A percentile compares a stretch with the other conserved stretches of the same genome.
These are phyloP conservation scores for Pelagia noctiluca DNA, from an alignment of 30 jellyfish, hydroid and myxozoan species.

Conservation along the genomic window DNA sequence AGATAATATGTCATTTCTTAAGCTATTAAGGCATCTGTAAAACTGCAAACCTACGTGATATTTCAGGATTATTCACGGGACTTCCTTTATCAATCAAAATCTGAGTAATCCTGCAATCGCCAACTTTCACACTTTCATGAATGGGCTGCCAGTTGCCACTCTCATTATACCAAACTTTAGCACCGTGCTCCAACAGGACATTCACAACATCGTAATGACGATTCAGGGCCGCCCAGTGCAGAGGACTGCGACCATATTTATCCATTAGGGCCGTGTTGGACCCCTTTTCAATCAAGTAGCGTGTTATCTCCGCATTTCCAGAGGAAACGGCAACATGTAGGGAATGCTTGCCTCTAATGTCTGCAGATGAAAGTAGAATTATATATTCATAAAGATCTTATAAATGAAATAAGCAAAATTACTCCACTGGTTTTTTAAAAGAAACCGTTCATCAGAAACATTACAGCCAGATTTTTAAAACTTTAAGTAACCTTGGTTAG, in stretches of 20 bases:
- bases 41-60: not conserved
- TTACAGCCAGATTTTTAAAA: too few relatives aligned
- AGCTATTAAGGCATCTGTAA: not conserved
- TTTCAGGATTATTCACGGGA: conserved; percentile 16
- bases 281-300: conserved; percentile 46
- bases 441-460: not conserved
- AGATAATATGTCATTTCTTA: not conserved
- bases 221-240: conserved; percentile 85
- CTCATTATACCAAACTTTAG: conserved; percentile 45
- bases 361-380: conserved; percentile 11
- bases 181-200: conserved; percentile 62
- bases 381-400: not conserved
- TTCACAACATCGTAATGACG: conserved; percentile 46
- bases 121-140: conserved; percentile 81
- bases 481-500: too few relatives aligned
- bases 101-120: conserved; percentile 38
- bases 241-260: conserved; percentile 64
- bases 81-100: conserved; percentile 62
- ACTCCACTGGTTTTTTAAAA: not conserved
- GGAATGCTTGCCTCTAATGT: conserved; percentile 70
- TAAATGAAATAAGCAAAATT: not conserved
- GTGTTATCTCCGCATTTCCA: conserved; percentile 51
- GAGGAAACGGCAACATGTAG: conserved; percentile 65
- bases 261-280: conserved; percentile 59
- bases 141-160: conserved; percentile 84